These are phyloP conservation scores for Pachyrhynchus sulphureomaculatus DNA, from an alignment of 1,140 invertebrate genomes.

Conservation along the genomic window DNA sequence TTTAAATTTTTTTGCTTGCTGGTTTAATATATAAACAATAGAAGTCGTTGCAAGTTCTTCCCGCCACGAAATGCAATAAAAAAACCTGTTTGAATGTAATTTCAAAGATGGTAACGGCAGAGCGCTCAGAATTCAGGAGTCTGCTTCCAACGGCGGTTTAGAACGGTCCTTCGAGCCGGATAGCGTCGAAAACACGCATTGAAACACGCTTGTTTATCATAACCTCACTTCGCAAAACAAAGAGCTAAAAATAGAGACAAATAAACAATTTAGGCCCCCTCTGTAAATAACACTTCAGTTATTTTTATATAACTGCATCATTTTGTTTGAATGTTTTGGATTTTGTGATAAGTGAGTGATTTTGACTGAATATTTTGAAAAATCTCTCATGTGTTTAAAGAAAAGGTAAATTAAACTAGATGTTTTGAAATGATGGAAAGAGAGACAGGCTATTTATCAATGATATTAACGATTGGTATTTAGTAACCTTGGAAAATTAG, in stretches of 20 bases:
- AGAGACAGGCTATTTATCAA: too few species aligned
- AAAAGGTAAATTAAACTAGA: too few species aligned
- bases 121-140: constrained; percentile 10
- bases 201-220: constrained; percentile 16
- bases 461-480: too few species aligned
- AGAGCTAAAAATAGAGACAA: constrained; percentile 17
- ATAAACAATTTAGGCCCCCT: constrained; percentile 9
- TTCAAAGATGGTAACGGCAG: constrained; percentile 6
- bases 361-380: constrained; percentile 6
- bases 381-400: neutral
- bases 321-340: constrained; percentile 10
- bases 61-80: neutral
- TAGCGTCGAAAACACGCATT: constrained; percentile 5
- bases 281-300: constrained; percentile 10
- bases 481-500: too few species aligned
- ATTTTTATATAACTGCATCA: constrained; percentile 5
- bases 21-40: neutral
- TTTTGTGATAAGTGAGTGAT: constrained; percentile 8
- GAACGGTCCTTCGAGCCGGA: constrained; percentile 11
- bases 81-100: constrained; percentile 16
- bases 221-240: constrained; percentile 12
- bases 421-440: too few species aligned
- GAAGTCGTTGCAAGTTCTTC: neutral
- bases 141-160: neutral
- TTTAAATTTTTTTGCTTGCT: neutral